phyloP scores from a whole-genome alignment of 1,140 invertebrate species.

The Brachystomella parvula region DNA sequence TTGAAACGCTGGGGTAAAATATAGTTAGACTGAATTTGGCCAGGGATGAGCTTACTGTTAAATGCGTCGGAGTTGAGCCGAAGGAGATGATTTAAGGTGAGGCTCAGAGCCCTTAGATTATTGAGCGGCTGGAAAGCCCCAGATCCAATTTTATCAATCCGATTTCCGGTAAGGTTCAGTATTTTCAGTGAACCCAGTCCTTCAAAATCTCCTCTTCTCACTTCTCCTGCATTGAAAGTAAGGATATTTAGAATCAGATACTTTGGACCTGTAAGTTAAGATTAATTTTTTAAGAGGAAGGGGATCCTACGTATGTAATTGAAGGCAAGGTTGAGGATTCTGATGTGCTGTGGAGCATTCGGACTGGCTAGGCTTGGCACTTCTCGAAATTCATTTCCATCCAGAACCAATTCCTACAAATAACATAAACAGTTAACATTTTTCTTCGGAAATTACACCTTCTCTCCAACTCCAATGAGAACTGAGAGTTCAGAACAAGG shows the following conservation, averaged over 20 bases:
- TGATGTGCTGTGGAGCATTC: slow-evolving; percentile 64
- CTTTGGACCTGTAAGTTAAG: too few relatives aligned
- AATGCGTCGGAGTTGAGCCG: slow-evolving; percentile 74
- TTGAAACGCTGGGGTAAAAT: too few relatives aligned
- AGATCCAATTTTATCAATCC: slow-evolving; percentile 62
- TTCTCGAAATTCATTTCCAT: slow-evolving; percentile 63
- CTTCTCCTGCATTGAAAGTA: slow-evolving; percentile 21
- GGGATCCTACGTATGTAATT: slow-evolving; percentile 67
- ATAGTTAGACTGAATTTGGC: too few relatives aligned
- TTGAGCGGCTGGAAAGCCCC: slow-evolving; percentile 59
- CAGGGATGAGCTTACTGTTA: slow-evolving; percentile 45
- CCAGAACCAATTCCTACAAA: slow-evolving; percentile 64
- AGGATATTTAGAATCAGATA: not conserved
- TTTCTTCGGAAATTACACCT: not conserved
- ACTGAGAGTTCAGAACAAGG: not conserved
- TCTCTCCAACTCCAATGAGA: not conserved
- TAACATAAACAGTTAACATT: not conserved
- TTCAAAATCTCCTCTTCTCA: slow-evolving; percentile 31
- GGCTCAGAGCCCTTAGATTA: slow-evolving; percentile 57
- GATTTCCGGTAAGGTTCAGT: slow-evolving; percentile 68
- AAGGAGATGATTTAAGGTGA: slow-evolving; percentile 64
- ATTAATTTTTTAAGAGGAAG: not conserved
- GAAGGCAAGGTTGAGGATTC: slow-evolving; percentile 59
- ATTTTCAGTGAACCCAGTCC: slow-evolving; percentile 48
- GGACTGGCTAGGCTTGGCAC: slow-evolving; percentile 70